These are phyloP conservation scores for Nematostella vectensis DNA, from an alignment of 92 coral and sea anemone genomes.

Conservation along the genomic window DNA sequence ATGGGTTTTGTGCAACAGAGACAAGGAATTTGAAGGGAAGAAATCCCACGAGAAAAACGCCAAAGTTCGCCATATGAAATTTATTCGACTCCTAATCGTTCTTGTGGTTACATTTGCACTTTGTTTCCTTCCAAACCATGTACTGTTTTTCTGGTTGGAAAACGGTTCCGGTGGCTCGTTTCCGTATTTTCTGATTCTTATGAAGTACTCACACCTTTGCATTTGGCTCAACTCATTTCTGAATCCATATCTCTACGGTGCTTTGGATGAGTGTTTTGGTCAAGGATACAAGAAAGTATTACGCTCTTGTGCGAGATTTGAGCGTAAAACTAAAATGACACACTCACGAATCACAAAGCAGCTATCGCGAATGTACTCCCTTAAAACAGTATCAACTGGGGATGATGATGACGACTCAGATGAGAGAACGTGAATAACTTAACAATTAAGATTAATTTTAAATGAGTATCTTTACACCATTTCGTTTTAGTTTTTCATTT, in stretches of 20 bases:
- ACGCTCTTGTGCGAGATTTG: slow-evolving; percentile 70
- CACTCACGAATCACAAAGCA: slow-evolving; percentile 56
- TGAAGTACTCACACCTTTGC: slow-evolving; percentile 87
- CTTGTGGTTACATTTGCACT: slow-evolving; percentile 83
- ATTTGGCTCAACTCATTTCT: slow-evolving; percentile 91
- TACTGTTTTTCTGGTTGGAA: slow-evolving; percentile 91
- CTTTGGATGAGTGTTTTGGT: slow-evolving; percentile 73
- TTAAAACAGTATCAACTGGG: slow-evolving; percentile 19
- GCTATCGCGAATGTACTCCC: slow-evolving; percentile 47
- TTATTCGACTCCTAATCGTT: slow-evolving; percentile 70
- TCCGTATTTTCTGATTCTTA: slow-evolving; percentile 78
- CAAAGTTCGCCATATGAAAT: slow-evolving; percentile 74
- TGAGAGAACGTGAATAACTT: not conserved
- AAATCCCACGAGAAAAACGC: slow-evolving; percentile 42
- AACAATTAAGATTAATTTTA: too few relatives aligned
- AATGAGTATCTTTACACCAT: not conserved
- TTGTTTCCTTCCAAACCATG: slow-evolving; percentile 89
- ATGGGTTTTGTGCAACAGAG: slow-evolving; percentile 50
- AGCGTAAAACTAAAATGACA: slow-evolving; percentile 61
- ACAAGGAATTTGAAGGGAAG: slow-evolving; percentile 56
- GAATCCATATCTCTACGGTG: slow-evolving; percentile 94
- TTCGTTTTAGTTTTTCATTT: not conserved
- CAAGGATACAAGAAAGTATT: slow-evolving; percentile 64
- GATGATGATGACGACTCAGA: slow-evolving; percentile 3
- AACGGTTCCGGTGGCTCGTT: slow-evolving; percentile 62